Evolutionary conservation across 35 echinoderm and acorn worm species (phyloP), one percentile per base, ranked within the genome.

Genomic region (Apostichopus japonicus): DNA sequence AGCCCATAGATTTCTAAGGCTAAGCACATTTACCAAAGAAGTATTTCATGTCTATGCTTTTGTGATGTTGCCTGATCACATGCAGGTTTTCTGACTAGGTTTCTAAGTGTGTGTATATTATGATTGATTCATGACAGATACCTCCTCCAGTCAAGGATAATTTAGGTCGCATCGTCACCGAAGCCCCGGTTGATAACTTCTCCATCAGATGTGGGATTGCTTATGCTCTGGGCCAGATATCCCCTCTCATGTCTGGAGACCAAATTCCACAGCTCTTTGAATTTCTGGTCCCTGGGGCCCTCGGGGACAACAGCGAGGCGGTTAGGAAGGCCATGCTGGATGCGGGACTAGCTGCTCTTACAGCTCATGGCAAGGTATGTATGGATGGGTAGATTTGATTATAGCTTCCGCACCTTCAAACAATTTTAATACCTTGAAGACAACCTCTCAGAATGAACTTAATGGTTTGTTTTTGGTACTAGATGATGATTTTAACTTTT

Each of bases 301-400:
- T 98, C 51, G 93, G 95, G 16, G 97, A 98, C 88, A 72, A 89
- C 6, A 94, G 93, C 54, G 92, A 83, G 23, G 94, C 96, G 55
- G 97, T 98, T 0, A 75, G 91, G 55, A 94, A 94, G 24, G 79
- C 75, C 55, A 98, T 98, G 97, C 71, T 98, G 59, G 77, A 98
- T 81, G 93, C 97, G 0, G 95, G 92, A 10, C 92, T 90, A 24
- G 87, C 95, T 23, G 91, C 91, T 33, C 96, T 98, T 56, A 90
- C 90, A 27, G 84, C 80, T 23, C 97, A 98, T 82, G 97, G 97
- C 77, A 96, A 98, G 95, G 97, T 98, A 79, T 61, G 57, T 8
- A 61, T 61, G 57, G 57, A 61, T 61, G 7, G 13, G 13, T 8
- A 61, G 57, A 10, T 13, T 13, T 61, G 7, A 61, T 61, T 61